Base-by-base conservation (phyloP, 2,113 vertebrate genomes). In the Pachypanchax playfairii region DNA sequence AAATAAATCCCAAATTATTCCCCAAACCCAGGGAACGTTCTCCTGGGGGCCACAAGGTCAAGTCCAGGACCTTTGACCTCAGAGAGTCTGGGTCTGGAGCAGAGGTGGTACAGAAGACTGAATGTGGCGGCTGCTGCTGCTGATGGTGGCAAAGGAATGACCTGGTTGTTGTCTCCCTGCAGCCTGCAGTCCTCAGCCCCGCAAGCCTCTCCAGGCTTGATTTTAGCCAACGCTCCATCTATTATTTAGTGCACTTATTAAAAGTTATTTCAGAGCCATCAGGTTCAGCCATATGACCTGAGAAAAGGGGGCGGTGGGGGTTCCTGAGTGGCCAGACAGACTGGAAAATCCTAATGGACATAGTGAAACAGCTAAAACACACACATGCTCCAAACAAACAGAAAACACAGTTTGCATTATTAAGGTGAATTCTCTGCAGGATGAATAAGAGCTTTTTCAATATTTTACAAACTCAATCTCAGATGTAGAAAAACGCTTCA, bases 161-260 rank as follows among this genome's bases (percentile, higher is more conserved):
- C 79, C 56, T 75, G 76, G 53, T 71, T 82, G 83, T 77, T 89
- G 83, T 89, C 75, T 85, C 65, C 87, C 77, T 65, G 60, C 47
- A 51, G 56, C 70, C 67, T 57, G 74, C 82, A 84, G 82, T 90
- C 84, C 87, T 81, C 68, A 74, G 68, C 77, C 70, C 71, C 50
- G 72, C 75, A 46, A 24, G 7, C 29, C 57, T 83, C 77, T 88
- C 87, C 76, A 62, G 29, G 84, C 79, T 83, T 85, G 82, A 83
- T 88, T 92, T 91, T 90, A 90, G 84, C 82, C 85, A 85, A 74
- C 81, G 74, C 69, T 57, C 75, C 84, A 92, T 93, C 76, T 90
- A 93, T 93, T 92, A 93, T 93, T 93, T 85, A 93, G 77, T 70
- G 63, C 86, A 87, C 87, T 93, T 92, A 93, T 92, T 92, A 92